Base-by-base conservation (phyloP, 2,797 vertebrate genomes). In the Brotogeris chrysoptera region DNA sequence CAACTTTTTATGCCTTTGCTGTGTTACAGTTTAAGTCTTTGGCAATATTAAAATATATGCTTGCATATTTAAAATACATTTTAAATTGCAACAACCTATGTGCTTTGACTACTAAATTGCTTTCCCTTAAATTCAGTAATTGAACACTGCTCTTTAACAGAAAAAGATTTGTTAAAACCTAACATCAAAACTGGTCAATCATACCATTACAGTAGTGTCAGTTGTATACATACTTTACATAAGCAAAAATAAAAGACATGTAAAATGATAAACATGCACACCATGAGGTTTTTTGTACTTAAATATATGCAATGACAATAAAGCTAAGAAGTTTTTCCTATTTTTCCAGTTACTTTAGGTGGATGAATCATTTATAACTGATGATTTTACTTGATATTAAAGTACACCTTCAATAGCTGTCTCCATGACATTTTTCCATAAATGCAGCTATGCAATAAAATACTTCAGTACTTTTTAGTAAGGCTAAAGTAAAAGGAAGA, bases 81-180 rank as follows among this genome's bases (percentile, higher is more conserved):
- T 83, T 59, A 73, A 85, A 83, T 30, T 79, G 16, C 28, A 95
- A 68, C 7, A 72, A 32, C 19, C 68, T 73, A 39, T 0, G 0
- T 63, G n/a, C n/a, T 74, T 76, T 96, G 89, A 77, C 27, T 85
- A 83, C 76, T n/a, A 86, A 94, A 87, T 57, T 86, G 13, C 19
- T 89, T 86, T 86, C 28, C 14, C 23, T 93, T 76, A 86, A 89
- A 85, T 79, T 80, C n/a, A 64, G 38, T 44, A 86, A 59, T n/a
- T 95, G 77, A 81, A 23, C 27, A 27, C 21, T 55, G 30, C 13
- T 66, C 34, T 80, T 76, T n/a, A 83, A 59, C 6, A 80, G 38
- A 59, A 90, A 19, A n/a, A 16, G 0, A 36, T 32, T 59, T 82
- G 32, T 74, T 84, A 63, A 68, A 86, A 92, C 7, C 12, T 77